Base-by-base conservation (phyloP, 2,113 vertebrate genomes). In the Gymnobelideus leadbeateri region DNA sequence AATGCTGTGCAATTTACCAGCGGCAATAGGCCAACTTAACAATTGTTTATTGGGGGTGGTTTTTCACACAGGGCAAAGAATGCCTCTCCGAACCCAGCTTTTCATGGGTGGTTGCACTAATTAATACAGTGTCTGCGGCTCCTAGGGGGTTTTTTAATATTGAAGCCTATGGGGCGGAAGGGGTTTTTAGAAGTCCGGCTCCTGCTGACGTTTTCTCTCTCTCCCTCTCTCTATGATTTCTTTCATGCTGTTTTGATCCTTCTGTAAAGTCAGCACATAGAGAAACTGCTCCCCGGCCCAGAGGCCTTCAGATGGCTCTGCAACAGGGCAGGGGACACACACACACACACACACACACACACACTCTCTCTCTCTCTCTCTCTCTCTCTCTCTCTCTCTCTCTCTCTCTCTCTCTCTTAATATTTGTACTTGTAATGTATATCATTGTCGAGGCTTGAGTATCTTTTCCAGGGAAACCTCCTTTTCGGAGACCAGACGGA, bases 51-150 rank as follows among this genome's bases (percentile, higher is more conserved):
- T 98, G 98, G 98, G 98, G 98, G 98, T 98, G 98, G 98, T 98
- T 98, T 99, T 99, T 98, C 98, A 98, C 98, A 98, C 98, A 98
- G 98, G 98, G 98, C 98, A 97, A 98, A 98, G 98, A 98, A 98
- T 98, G 98, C 98, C 94, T 97, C 98, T 98, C 98, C 98, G 98
- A 98, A 98, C 98, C 98, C 98, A 98, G 98, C 98, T 99, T 99
- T 99, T 99, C 99, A 99, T 98, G 99, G 99, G 98, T 99, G 99
- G 99, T 98, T 99, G 98, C 98, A 98, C 99, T 99, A 99, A 99
- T 99, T 99, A 99, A 99, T 99, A 98, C 98, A 98, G 99, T 99
- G 98, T 99, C 98, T 99, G 98, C 97, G 97, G 97, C 98, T 99
- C 98, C 98, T 98, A 98, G 98, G 98, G 97, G 96, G 91, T 97